Evolutionary conservation across 2,797 vertebrate species (phyloP), one percentile per base, ranked within the genome.

Genomic region (Parotocinclus haroldoi): DNA sequence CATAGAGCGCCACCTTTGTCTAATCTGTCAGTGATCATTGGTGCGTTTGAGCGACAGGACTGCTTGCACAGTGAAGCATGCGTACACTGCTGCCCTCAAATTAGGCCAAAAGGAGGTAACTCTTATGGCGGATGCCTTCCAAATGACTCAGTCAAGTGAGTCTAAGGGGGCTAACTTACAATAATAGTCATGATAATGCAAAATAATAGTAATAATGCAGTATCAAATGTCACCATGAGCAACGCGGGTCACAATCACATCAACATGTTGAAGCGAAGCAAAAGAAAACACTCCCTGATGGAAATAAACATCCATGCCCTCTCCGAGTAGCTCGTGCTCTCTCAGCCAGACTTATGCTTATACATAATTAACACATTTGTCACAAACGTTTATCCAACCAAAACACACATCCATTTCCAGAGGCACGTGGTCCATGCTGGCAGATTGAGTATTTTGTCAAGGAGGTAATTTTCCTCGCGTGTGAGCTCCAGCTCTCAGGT

Each of bases 401-500:
- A 66, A 63, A 77, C 50, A 65, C 64, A 53, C 53, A 39, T 58
- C 39, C 40, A 17, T 44, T 42, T 64, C 19, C 44, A 75, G 42
- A 14, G 9, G 68, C 68, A 68, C 60, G 48, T 54, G 72, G 57
- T 57, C 59, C 8, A 39, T 67, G 48, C 56, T 68, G 58, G 58
- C 53, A 59, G 73, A 76, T 77, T 77, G 72, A 77, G 68, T 61
- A 57, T 71, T 70, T 75, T 69, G 63, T 76, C 66, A 75, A 59
- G 66, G 71, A 78, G 65, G 64, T 75, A 66, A 73, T 79, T 77
- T 77, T 51, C 63, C 71, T 71, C 63, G 75, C 65, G 58, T 79
- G 75, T 75, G 75, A 79, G 75, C 63, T 61, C 57, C 69, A 60
- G 68, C 75, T 79, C 72, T 70, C 67, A 68, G 75, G 69, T 72